These are phyloP conservation scores for Pipistrellus nathusii DNA, from an alignment of 2,797 vertebrate genomes.

Conservation along the genomic window DNA sequence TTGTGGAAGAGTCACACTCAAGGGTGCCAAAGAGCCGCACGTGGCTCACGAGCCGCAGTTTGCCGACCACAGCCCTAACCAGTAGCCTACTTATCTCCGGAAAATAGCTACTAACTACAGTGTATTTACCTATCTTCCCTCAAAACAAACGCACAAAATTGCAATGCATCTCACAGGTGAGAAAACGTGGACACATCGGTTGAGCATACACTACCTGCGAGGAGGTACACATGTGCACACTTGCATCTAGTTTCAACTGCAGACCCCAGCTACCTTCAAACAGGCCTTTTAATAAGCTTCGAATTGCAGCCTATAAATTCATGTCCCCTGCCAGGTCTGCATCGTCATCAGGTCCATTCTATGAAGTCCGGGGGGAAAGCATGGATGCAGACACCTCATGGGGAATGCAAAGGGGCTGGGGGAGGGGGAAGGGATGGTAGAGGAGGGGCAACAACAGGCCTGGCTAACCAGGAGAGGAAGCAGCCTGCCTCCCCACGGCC, in stretches of 20 bases:
- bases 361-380: background rate
- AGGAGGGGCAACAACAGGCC: too few relatives aligned
- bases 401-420: background rate
- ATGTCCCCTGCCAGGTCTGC: background rate
- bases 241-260: background rate
- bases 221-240: background rate
- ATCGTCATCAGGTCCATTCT: background rate
- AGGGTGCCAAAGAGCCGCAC: too few relatives aligned
- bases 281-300: background rate
- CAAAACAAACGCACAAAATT: background rate
- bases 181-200: background rate
- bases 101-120: background rate
- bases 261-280: too few relatives aligned
- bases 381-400: background rate
- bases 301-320: background rate
- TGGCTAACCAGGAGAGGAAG: background rate
- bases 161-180: background rate
- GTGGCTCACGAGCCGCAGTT: too few relatives aligned
- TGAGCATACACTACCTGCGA: background rate
- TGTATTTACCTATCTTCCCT: background rate
- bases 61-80: background rate
- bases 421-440: rapidly evolving
- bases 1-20: too few relatives aligned
- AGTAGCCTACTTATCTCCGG: background rate
- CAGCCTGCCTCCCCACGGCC: background rate